A percentile compares a stretch with the other conserved stretches of the same genome.
Conservation (phyloP, 1,140 invertebrate species). For the Drosophila parvula region DNA sequence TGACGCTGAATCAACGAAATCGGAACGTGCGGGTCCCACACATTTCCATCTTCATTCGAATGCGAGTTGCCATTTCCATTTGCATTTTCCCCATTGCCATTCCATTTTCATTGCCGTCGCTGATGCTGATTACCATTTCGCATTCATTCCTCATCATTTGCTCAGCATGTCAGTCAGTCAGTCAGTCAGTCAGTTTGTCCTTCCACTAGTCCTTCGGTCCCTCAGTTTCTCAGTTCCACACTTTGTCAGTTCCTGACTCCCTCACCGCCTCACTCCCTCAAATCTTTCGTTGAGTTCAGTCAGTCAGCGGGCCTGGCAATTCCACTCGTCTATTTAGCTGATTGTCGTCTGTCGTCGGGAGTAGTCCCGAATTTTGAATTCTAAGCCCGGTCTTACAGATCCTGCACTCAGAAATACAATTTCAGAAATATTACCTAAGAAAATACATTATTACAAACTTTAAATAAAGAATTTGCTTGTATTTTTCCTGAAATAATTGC, state of each 20-base stretch:
- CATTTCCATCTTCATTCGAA: slow-evolving; percentile 41
- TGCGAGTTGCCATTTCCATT: slow-evolving; percentile 27
- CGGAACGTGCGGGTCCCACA: slow-evolving; percentile 58
- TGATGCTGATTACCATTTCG: slow-evolving; percentile 77
- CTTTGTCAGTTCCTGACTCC: slow-evolving; percentile 34
- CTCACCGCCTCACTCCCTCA: neutral
- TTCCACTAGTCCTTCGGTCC: slow-evolving; percentile 10
- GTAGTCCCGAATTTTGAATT: neutral
- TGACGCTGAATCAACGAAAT: slow-evolving; percentile 60
- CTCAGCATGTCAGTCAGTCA: slow-evolving; percentile 78
- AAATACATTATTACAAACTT: neutral
- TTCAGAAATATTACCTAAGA: no score
- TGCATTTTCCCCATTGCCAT: slow-evolving; percentile 57
- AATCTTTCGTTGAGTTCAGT: slow-evolving; percentile 6
- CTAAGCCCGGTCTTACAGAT: neutral
- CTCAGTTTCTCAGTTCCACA: slow-evolving; percentile 21
- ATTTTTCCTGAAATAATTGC: neutral
- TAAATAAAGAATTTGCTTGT: neutral
- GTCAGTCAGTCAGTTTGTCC: slow-evolving; percentile 56
- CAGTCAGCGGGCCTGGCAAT: slow-evolving; percentile 59
- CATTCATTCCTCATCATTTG: slow-evolving; percentile 82
- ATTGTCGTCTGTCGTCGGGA: slow-evolving; percentile 58
- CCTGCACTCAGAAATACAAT: neutral
- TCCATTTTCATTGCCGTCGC: slow-evolving; percentile 73
- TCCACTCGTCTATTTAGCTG: slow-evolving; percentile 69